Evolutionary conservation across 2,797 vertebrate species (phyloP), one percentile per base, ranked within the genome.

Genomic region (Pangasius mekongensis): DNA sequence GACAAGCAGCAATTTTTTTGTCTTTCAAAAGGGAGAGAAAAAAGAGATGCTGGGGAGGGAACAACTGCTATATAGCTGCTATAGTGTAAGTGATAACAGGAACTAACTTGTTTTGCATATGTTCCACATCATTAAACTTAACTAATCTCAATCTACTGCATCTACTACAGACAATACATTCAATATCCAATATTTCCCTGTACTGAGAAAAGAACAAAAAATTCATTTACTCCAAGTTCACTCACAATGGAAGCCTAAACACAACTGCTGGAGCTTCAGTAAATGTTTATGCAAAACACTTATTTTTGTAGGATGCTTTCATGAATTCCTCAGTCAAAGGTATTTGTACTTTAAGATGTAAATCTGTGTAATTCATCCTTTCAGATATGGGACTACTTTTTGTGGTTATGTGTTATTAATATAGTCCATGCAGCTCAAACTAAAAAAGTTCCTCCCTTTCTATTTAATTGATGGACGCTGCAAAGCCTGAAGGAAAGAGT

Each of bases 321-420:
- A 39, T 36, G 33, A 81, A 81, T 58, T 24, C 30, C 30, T 78
- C 16, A 49, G 24, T 27, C 22, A 8, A 30, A 54, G 33, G 2
- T 56, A 20, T 54, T 78, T 80, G n/a, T 56, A 58, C 69, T 18
- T 73, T 80, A 58, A 60, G 33, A 22, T 62, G 33, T 82, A 82
- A 39, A 39, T 27, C 36, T 60, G 11, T 39, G 13, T 81, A 60
- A 81, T 81, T 58, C 54, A 81, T 58, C 54, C 20, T 24, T 81
- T 22, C 54, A 81, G 43, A 52, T n/a, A 49, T 43, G 22, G 10
- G 30, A 81, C 5, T 82, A 82, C 5, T 14, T 82, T 78, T 24
- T 82, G 36, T 43, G 13, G 36, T 62, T n/a, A 56, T 56, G 33
- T 56, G 3, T 33, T 56, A 56, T 8, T 56, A 58, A 81, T 58